Conservation (phyloP, 2,888 invertebrate genomes). For the Drosophila diplacantha region DNA sequence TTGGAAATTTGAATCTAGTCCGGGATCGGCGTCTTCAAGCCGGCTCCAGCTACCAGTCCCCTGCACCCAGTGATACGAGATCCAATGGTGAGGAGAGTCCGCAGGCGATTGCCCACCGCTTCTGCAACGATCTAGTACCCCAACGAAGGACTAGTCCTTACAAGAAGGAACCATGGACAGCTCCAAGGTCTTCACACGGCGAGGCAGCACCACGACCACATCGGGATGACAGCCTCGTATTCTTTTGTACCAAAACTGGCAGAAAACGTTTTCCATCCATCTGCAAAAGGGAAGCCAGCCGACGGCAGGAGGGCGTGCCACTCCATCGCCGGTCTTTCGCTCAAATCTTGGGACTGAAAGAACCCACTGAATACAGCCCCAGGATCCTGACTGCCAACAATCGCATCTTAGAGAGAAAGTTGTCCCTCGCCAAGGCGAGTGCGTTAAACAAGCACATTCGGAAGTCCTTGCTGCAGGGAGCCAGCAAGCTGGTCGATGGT, state of each 20-base stretch:
- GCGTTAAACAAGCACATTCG: neutral
- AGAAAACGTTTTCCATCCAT: conserved; percentile 1
- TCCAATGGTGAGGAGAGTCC: neutral
- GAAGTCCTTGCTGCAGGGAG: neutral
- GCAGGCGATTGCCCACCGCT: too few species aligned
- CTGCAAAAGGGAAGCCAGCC: too few species aligned
- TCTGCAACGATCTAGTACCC: neutral
- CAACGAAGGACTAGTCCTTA: neutral
- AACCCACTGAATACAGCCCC: too few species aligned
- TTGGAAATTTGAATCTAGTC: too few species aligned
- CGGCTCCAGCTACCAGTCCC: neutral
- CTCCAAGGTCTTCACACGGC: neutral
- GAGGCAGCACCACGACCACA: neutral
- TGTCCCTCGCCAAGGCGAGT: neutral
- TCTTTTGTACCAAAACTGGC: conserved; percentile 1
- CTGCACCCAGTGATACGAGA: neutral
- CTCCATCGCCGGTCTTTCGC: neutral
- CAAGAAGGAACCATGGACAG: neutral
- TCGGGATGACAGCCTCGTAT: neutral
- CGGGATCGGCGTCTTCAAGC: neutral
- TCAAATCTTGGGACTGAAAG: neutral
- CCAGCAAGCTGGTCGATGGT: neutral
- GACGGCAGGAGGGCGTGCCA: neutral
- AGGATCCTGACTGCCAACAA: neutral
- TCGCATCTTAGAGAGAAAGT: conserved; percentile 1